Conservation (phyloP, 2,888 invertebrate species). For the Hyles lineata region DNA sequence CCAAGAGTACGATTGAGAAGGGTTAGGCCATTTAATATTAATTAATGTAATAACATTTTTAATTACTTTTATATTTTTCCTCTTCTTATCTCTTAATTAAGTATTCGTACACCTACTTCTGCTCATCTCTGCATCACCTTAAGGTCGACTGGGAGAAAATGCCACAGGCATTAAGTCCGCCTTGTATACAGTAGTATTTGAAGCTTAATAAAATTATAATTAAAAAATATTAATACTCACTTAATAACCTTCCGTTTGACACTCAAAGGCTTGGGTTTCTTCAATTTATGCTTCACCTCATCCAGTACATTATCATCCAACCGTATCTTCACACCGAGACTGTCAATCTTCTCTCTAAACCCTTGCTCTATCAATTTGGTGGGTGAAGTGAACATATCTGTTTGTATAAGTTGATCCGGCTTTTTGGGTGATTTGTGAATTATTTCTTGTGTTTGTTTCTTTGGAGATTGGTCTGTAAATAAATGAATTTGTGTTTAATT, state of each 20-base stretch:
- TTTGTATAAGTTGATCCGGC: constrained; percentile 23
- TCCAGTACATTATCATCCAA: constrained; percentile 47
- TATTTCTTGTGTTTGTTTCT: constrained; percentile 47
- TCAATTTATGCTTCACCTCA: constrained; percentile 52
- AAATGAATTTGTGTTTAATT: background rate
- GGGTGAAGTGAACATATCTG: constrained; percentile 54
- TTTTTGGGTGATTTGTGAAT: constrained; percentile 58
- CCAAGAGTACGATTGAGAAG: too few species aligned
- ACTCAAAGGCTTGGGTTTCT: constrained; percentile 65
- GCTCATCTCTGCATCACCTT: too few species aligned
- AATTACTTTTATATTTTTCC: too few species aligned
- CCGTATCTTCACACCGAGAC: constrained; percentile 34
- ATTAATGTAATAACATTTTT: too few species aligned
- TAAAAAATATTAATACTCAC: constrained; percentile 56
- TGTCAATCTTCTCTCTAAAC: constrained; percentile 47
- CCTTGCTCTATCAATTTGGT: constrained; percentile 61
- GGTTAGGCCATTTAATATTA: too few species aligned
- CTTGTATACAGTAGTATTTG: too few species aligned
- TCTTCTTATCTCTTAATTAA: too few species aligned
- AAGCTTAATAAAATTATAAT: too few species aligned
- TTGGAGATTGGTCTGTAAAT: background rate
- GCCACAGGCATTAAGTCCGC: too few species aligned
- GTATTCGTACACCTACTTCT: too few species aligned
- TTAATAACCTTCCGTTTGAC: constrained; percentile 64
- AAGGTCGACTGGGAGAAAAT: too few species aligned